These are phyloP conservation scores for Grammomys dolichurus DNA, from an alignment of 2,113 vertebrate species.

Conservation along the genomic window DNA sequence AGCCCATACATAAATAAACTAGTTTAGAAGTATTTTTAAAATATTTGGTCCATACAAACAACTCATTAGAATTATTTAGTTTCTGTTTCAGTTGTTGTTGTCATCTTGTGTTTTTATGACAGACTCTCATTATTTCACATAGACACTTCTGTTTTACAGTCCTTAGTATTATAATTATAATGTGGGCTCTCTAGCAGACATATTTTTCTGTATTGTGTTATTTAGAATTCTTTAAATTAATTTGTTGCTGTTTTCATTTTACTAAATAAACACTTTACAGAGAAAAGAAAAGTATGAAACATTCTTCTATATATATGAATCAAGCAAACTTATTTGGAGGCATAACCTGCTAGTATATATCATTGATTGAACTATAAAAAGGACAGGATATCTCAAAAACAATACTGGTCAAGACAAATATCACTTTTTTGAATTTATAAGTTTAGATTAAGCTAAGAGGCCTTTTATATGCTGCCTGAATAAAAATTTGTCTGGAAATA, in stretches of 20 bases:
- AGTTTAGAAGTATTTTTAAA: slow-evolving; percentile 34
- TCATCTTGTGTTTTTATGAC: not conserved
- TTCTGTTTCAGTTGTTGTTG: not conserved
- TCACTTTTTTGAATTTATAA: not conserved
- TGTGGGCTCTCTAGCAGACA: not conserved
- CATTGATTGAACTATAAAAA: not conserved
- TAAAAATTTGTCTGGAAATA: not conserved
- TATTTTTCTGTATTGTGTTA: not conserved
- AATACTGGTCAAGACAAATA: not conserved
- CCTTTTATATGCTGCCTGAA: not conserved
- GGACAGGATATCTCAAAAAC: not conserved
- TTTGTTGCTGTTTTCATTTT: slow-evolving; percentile 6
- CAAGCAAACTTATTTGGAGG: not conserved
- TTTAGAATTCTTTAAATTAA: not conserved
- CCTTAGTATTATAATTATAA: not conserved
- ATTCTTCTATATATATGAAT: not conserved
- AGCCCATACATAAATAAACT: slow-evolving; percentile 21
- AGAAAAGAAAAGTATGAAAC: not conserved
- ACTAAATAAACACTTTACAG: not conserved
- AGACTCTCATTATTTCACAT: not conserved
- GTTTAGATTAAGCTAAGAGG: not conserved
- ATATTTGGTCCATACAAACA: not conserved
- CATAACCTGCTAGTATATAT: not conserved
- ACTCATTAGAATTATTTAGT: not conserved
- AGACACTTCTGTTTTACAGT: not conserved